These are phyloP conservation scores for Hippocampus comes DNA, from an alignment of 2,113 vertebrate genomes.

Conservation along the genomic window DNA sequence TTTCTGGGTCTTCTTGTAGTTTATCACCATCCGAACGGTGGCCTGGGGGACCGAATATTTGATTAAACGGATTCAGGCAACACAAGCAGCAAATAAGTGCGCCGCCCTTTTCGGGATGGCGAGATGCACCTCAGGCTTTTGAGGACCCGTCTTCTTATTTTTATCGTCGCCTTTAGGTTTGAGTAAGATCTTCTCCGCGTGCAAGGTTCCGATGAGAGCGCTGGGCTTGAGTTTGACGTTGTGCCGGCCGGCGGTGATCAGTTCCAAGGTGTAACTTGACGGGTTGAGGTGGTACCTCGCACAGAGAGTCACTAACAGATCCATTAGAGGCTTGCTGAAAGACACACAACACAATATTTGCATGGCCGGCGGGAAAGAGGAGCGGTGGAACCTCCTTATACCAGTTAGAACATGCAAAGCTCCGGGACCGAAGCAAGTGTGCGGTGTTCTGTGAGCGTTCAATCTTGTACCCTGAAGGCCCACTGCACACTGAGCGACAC, in stretches of 20 bases:
- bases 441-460: neutral
- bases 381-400: neutral
- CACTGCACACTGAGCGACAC: no score
- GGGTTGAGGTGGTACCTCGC: constrained; percentile 93
- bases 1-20: constrained; percentile 95
- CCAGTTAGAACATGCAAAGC: neutral
- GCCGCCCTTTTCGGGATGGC: neutral
- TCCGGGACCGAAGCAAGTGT: neutral
- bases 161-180: constrained; percentile 86
- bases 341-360: constrained; percentile 24
- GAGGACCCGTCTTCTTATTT: constrained; percentile 82
- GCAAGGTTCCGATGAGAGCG: constrained; percentile 85
- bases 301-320: constrained; percentile 90
- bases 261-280: constrained; percentile 86
- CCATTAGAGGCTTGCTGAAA: constrained; percentile 92
- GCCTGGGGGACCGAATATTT: constrained; percentile 69
- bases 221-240: constrained; percentile 91
- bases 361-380: neutral
- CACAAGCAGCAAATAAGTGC: neutral
- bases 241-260: constrained; percentile 82
- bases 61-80: neutral
- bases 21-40: constrained; percentile 92
- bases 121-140: constrained; percentile 87
- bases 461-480: neutral
- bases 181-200: constrained; percentile 87